These are phyloP conservation scores for Budorcas taxicolor DNA, from an alignment of 2,113 vertebrate species.

Conservation along the genomic window DNA sequence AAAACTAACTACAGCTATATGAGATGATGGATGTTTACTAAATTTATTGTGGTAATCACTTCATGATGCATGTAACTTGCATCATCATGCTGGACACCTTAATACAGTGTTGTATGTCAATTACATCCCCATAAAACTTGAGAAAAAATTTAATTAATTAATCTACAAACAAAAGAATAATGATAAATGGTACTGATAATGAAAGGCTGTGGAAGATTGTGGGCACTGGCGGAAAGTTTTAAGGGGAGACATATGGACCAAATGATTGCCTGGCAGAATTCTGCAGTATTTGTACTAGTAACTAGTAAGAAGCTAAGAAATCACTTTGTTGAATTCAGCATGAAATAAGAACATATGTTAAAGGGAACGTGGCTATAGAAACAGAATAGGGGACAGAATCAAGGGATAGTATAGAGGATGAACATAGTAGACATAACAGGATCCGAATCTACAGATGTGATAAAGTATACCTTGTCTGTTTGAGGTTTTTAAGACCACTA, in stretches of 20 bases:
- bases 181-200: conserved; percentile 31
- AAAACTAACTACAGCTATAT: neutral
- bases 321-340: neutral
- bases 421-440: neutral
- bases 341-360: conserved; percentile 31
- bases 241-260: conserved; percentile 3
- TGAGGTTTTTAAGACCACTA: neutral
- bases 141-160: neutral
- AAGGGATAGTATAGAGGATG: neutral
- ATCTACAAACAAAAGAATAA: conserved; percentile 28
- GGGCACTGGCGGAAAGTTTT: neutral
- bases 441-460: neutral
- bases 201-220: neutral
- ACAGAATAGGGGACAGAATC: neutral
- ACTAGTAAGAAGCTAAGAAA: conserved; percentile 36
- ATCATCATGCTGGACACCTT: neutral
- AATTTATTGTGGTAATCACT: neutral
- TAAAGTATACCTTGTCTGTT: neutral
- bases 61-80: neutral
- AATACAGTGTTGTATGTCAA: neutral
- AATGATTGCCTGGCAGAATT: conserved; percentile 29
- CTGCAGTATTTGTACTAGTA: neutral
- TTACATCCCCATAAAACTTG: neutral
- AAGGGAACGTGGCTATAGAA: neutral
- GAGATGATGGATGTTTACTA: neutral